Evolutionary conservation across 2,888 invertebrate species (phyloP), one percentile per base, ranked within the genome.

Genomic region (Portevinia maculata): DNA sequence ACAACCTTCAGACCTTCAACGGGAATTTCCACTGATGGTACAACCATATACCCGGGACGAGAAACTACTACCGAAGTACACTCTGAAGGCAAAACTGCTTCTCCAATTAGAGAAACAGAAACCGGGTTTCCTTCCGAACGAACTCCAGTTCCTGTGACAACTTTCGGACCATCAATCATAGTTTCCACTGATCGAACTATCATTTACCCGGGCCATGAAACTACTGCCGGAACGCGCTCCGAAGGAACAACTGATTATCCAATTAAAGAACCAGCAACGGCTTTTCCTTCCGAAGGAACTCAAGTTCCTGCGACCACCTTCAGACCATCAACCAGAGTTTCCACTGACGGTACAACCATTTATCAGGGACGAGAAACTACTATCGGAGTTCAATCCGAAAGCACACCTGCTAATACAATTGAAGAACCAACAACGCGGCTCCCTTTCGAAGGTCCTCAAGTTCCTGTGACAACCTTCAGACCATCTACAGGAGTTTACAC

Each of bases 31-130:
- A 21, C 6, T 3, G 21, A 13, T 24, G 69, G 37, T 28, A 59
- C 69, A 4, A 32, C 75, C 28, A 57, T 71, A 11, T 50, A 55
- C n/a, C 52, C 52, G 8, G 30, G 41, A 4, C 41, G 5, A 32
- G 46, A 21, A 48, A 34, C 15, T 0, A 37, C 67, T 19, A 32
- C 41, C 1, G 28, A 30, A 7, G 28, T 19, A 4, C n/a, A 15
- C 1, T 4, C 55, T 7, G 69, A 59, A 48, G 24, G 19, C n/a
- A 55, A 62, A 15, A 41, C 41, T 6, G n/a, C 11, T 3, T 24
- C 2, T 24, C 3, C 24, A 2, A 24, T 2, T 24, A 5, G 2
- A 3, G 24, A 24, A 2, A 2, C 24, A 24, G 24, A 24, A 24
- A 24, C 24, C 5, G 24, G 24, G 24, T 5, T 2, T 24, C 24